Evolutionary conservation across 2,797 vertebrate genomes (phyloP).

Genomic region (Hafferia zeledoni): DNA sequence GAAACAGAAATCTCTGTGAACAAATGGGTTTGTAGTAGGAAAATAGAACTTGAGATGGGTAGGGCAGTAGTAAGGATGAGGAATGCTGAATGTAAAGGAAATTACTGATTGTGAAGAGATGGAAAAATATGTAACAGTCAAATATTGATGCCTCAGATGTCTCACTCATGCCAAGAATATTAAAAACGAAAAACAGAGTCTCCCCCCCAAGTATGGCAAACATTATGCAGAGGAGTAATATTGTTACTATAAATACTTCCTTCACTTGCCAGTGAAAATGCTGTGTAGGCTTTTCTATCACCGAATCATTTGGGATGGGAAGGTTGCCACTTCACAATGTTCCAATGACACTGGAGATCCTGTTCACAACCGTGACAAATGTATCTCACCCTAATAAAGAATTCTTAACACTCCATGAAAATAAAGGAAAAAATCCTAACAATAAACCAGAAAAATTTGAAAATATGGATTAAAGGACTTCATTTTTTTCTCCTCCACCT

Average conservation of each 20-base stretch:
- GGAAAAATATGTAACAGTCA: background rate
- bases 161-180: background rate
- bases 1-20: background rate
- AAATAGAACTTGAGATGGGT: background rate
- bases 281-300: background rate
- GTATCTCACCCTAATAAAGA: background rate
- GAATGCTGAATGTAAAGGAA: background rate
- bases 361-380: background rate
- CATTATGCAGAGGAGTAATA: background rate
- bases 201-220: background rate
- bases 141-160: background rate
- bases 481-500: background rate
- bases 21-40: background rate
- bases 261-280: background rate
- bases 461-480: background rate
- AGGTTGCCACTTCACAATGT: background rate
- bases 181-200: background rate
- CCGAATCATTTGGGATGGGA: background rate
- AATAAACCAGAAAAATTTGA: background rate
- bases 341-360: background rate
- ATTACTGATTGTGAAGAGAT: background rate
- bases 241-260: background rate
- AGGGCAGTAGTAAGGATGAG: background rate
- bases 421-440: background rate
- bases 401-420: background rate